Evolutionary conservation across 35 echinoderm and acorn worm species (phyloP).

Genomic region (Lytechinus pictus): DNA sequence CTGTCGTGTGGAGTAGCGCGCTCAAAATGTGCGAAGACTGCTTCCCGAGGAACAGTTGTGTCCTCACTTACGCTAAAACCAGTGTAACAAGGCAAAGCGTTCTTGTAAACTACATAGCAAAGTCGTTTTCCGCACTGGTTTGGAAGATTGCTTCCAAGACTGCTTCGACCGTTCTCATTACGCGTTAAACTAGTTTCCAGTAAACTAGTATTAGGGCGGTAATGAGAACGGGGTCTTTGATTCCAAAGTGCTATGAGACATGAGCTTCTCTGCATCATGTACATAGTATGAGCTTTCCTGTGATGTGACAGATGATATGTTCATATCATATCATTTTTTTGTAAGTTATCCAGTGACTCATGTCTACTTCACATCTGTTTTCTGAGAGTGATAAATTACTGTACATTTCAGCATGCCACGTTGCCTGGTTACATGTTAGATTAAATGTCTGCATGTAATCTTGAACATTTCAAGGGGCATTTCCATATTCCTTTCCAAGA

Average conservation of each 20-base stretch:
- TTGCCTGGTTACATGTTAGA: not conserved
- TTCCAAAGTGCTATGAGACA: not conserved
- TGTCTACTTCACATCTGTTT: conserved; percentile 12
- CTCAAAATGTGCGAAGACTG: too few species aligned
- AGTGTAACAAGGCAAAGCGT: too few species aligned
- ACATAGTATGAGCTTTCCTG: not conserved
- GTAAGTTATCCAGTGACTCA: not conserved
- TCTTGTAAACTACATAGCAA: too few species aligned
- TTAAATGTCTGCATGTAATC: not conserved
- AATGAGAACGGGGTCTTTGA: too few species aligned
- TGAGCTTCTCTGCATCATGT: too few species aligned
- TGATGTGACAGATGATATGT: not conserved
- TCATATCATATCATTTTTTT: not conserved
- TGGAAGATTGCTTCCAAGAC: too few species aligned
- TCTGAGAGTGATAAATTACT: not conserved
- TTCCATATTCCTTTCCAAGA: too few species aligned
- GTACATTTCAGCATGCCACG: not conserved
- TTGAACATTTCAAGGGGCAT: not conserved
- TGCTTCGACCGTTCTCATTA: too few species aligned
- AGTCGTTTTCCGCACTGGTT: too few species aligned
- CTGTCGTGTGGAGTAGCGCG: too few species aligned
- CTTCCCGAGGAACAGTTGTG: too few species aligned
- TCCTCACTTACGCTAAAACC: too few species aligned
- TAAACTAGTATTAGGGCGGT: not conserved
- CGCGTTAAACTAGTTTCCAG: not conserved